A percentile compares a stretch with the other conserved stretches of the same genome.
Evolutionary conservation across 2,113 vertebrate genomes (phyloP).

Genomic region (Menura novaehollandiae): DNA sequence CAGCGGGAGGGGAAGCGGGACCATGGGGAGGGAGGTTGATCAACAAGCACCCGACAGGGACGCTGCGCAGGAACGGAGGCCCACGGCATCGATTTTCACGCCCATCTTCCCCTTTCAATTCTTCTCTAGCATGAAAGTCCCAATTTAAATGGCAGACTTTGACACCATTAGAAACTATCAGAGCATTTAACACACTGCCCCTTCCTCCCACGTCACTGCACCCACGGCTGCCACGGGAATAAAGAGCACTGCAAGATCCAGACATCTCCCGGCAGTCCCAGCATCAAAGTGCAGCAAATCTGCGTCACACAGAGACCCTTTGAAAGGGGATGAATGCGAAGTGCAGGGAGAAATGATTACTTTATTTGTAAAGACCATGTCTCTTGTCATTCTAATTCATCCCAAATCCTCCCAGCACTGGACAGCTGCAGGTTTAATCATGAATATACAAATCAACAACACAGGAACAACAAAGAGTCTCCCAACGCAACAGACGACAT

Average conservation of each 20-base stretch:
- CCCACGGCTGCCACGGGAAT: background rate
- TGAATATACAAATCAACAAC: constrained; percentile 43
- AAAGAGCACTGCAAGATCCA: constrained; percentile 10
- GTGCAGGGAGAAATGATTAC: constrained; percentile 29
- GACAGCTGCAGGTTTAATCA: constrained; percentile 34
- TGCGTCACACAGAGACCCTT: constrained; percentile 26
- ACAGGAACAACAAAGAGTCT: constrained; percentile 18
- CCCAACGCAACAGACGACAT: background rate
- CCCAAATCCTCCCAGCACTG: background rate
- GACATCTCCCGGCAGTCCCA: background rate
- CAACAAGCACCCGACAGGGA: background rate
- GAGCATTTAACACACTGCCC: constrained; percentile 43
- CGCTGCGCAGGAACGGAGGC: background rate
- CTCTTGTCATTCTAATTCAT: constrained; percentile 52
- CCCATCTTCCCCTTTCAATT: constrained; percentile 34
- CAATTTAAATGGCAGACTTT: constrained; percentile 31
- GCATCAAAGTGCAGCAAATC: constrained; percentile 40
- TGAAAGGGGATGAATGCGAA: constrained; percentile 26
- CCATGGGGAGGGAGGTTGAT: background rate
- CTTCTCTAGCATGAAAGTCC: constrained; percentile 31
- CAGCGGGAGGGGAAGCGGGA: background rate
- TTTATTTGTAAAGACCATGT: constrained; percentile 42
- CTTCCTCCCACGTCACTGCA: constrained; percentile 31
- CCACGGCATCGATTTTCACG: background rate
- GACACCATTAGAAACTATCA: constrained; percentile 27